Percentiles rank a stretch among this genome's conserved stretches.
Evolutionary conservation across 2,113 vertebrate genomes (phyloP).

Genomic region (Anolis sagrei): DNA sequence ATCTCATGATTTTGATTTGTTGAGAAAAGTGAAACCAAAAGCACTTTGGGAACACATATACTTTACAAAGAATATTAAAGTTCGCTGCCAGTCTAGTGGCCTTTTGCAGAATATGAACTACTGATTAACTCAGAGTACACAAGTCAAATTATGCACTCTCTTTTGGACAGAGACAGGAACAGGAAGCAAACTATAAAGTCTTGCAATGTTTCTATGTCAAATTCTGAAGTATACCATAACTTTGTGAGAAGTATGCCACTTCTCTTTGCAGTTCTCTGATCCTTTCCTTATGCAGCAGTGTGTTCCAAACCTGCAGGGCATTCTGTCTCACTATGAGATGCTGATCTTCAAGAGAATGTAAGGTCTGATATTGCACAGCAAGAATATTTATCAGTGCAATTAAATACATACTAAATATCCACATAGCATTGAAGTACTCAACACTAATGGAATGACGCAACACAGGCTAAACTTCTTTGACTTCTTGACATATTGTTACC

Average conservation of each 20-base stretch:
- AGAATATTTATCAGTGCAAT: neutral
- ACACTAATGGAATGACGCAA: neutral
- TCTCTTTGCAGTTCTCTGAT: neutral
- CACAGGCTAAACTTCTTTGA: neutral
- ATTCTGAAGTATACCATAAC: neutral
- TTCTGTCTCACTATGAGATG: neutral
- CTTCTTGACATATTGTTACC: neutral
- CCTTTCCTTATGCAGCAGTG: neutral
- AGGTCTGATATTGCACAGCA: neutral
- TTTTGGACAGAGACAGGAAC: neutral
- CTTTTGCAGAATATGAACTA: neutral
- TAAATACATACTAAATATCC: neutral
- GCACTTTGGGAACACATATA: neutral
- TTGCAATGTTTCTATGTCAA: neutral
- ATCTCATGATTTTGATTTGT: neutral
- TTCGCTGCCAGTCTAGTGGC: neutral
- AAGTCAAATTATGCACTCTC: neutral
- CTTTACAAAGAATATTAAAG: neutral
- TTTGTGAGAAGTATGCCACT: neutral
- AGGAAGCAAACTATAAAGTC: neutral
- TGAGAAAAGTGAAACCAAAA: neutral
- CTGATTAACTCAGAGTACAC: neutral
- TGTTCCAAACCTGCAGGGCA: neutral
- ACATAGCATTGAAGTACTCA: neutral
- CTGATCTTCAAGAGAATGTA: neutral